Evolutionary conservation across 2,888 invertebrate species (phyloP).

Genomic region (Danaus chrysippus): DNA sequence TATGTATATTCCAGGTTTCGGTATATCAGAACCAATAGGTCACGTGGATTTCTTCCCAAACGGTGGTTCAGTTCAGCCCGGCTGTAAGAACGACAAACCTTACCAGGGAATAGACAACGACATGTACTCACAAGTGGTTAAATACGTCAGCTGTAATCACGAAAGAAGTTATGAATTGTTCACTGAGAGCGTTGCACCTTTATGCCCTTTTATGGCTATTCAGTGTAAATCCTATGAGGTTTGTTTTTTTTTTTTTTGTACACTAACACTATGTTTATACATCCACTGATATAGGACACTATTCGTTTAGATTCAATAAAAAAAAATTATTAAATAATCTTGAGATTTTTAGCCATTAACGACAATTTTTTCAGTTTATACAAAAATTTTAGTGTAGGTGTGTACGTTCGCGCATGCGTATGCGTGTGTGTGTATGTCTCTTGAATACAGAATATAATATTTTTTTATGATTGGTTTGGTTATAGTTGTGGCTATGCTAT

Average conservation of each 20-base stretch:
- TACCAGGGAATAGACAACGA: slow-evolving; percentile 41
- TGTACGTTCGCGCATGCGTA: too few species aligned
- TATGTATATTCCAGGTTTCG: slow-evolving; percentile 77
- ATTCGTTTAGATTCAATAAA: too few species aligned
- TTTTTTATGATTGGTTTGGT: too few species aligned
- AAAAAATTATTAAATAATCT: too few species aligned
- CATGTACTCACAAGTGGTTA: slow-evolving; percentile 72
- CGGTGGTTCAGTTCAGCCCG: slow-evolving; percentile 86
- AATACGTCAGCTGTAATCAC: slow-evolving; percentile 92
- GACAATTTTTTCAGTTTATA: too few species aligned
- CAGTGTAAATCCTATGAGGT: slow-evolving; percentile 89
- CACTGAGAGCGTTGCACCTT: slow-evolving; percentile 88
- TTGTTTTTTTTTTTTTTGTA: slow-evolving; percentile 7
- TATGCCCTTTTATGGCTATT: slow-evolving; percentile 88
- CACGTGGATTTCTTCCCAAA: slow-evolving; percentile 96
- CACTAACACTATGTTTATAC: too few species aligned
- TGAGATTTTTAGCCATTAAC: too few species aligned
- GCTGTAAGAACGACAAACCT: slow-evolving; percentile 53
- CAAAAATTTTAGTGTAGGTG: too few species aligned
- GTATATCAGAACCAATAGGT: slow-evolving; percentile 89
- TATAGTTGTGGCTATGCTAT: too few species aligned
- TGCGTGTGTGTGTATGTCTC: too few species aligned
- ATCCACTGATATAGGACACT: too few species aligned
- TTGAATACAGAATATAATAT: too few species aligned
- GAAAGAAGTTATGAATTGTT: slow-evolving; percentile 90